Base-by-base conservation (phyloP, 2,113 vertebrate species). In the Stictonetta naevosa region DNA sequence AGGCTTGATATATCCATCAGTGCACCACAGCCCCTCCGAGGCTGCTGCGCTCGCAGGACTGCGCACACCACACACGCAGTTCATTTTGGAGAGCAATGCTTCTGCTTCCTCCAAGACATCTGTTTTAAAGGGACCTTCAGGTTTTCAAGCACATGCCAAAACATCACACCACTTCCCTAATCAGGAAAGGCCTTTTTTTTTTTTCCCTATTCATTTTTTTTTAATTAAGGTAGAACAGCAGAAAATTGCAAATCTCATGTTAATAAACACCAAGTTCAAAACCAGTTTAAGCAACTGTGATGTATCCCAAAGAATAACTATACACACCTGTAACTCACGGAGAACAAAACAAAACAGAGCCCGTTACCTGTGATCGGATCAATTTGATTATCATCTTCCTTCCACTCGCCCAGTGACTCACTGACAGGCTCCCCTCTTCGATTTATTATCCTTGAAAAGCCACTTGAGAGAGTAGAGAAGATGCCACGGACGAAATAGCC, bases 381-480 rank as follows among this genome's bases (percentile, higher is more conserved):
- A 67, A 16, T 36, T 0, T n/a, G 55, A 58, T 21, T 8, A 50
- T 60, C 33, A 1, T 83, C 91, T 20, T 36, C 8, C 44, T n/a
- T 83, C 78, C 95, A 95, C 96, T 97, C 96, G 58, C 81, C 84
- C 55, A 88, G 5, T 60, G 88, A 33, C 36, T 93, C 95, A 81
- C n/a, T 91, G 88, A 23, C 46, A 77, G 96, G 92, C 75, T 97
- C 98, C 50, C 94, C 97, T 96, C 93, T 98, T 60, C 93, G 94
- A 92, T 38, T 96, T 80, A 95, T 84, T 21, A 98, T 97, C 91
- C 96, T 97, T 58, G 97, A 96, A 19, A 98, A 95, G 86, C 98
- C 96, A 58, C 76, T 97, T 2, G 98, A 98, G 85, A 98, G 94
- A 28, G 98, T 98, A 68, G 98, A 98, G 82, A 98, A 97, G 59